Conservation (phyloP, 2,888 invertebrate species). For the Proisotoma minuta region DNA sequence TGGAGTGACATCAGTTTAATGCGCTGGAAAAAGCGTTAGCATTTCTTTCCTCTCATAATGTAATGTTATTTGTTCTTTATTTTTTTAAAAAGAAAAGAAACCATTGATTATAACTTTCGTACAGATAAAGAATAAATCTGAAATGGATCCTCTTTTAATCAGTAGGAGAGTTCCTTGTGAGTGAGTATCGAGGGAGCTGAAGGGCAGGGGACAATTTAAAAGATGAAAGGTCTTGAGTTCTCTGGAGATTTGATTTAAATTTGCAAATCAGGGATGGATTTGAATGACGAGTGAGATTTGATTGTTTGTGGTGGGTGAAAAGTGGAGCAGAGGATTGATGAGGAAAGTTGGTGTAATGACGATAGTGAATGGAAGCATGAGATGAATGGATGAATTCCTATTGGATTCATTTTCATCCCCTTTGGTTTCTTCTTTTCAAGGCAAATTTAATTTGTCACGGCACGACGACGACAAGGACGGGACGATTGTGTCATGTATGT, state of each 20-base stretch:
- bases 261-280: constrained; percentile 16
- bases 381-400: constrained; percentile 19
- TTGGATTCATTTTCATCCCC: constrained; percentile 19
- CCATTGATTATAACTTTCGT: too few species aligned
- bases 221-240: constrained; percentile 16
- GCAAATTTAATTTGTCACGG: constrained; percentile 38
- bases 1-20: constrained; percentile 25
- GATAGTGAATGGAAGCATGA: constrained; percentile 9
- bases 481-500: constrained; percentile 3
- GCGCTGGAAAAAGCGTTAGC: constrained; percentile 31
- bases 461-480: constrained; percentile 14
- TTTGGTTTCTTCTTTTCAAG: constrained; percentile 19
- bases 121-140: too few species aligned
- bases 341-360: neutral
- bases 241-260: constrained; percentile 16
- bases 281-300: constrained; percentile 2
- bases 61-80: too few species aligned
- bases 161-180: too few species aligned
- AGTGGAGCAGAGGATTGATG: neutral
- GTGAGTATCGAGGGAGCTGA: too few species aligned
- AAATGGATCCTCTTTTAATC: too few species aligned
- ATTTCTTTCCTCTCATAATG: too few species aligned
- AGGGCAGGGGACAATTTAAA: constrained; percentile 8
- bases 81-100: too few species aligned
- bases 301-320: neutral